Conservation (phyloP, 2,888 invertebrate genomes). For the Molorchus minor region DNA sequence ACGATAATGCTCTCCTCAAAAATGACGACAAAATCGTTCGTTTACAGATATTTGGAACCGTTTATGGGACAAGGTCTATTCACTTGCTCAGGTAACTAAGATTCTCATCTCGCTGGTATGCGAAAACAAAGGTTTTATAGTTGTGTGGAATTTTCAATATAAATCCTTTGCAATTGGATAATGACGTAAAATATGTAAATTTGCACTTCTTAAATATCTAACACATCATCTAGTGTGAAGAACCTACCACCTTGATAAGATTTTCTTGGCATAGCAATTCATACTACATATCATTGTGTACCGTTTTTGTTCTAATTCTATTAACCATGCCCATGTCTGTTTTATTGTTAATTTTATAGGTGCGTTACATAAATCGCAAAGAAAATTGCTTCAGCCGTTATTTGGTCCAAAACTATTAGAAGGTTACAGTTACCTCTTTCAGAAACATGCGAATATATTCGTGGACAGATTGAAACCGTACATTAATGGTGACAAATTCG, state of each 20-base stretch:
- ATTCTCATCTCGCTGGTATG: too few relatives aligned
- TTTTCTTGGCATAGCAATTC: too few relatives aligned
- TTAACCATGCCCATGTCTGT: too few relatives aligned
- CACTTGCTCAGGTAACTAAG: conserved; percentile 36
- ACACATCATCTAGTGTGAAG: too few relatives aligned
- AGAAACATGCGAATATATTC: conserved; percentile 41
- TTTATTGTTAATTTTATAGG: conserved; percentile 36
- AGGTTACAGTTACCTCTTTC: conserved; percentile 38
- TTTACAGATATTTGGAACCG: conserved; percentile 41
- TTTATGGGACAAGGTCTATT: conserved; percentile 44
- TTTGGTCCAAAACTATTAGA: conserved; percentile 39
- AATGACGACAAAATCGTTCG: conserved; percentile 37
- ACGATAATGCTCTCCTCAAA: conserved; percentile 40
- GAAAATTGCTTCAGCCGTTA: conserved; percentile 41
- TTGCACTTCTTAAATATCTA: too few relatives aligned
- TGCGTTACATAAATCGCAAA: conserved; percentile 35
- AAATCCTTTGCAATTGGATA: too few relatives aligned
- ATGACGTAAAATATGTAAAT: too few relatives aligned
- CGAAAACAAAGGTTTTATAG: too few relatives aligned
- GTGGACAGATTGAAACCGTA: conserved; percentile 25
- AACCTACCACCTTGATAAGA: too few relatives aligned
- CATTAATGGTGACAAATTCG: conserved; percentile 30
- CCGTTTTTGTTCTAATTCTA: too few relatives aligned
- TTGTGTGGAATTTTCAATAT: too few relatives aligned
- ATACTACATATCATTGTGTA: too few relatives aligned